Evolutionary conservation across 2,888 invertebrate genomes (phyloP), one percentile per base, ranked within the genome.

Genomic region (Alsophila aescularia): DNA sequence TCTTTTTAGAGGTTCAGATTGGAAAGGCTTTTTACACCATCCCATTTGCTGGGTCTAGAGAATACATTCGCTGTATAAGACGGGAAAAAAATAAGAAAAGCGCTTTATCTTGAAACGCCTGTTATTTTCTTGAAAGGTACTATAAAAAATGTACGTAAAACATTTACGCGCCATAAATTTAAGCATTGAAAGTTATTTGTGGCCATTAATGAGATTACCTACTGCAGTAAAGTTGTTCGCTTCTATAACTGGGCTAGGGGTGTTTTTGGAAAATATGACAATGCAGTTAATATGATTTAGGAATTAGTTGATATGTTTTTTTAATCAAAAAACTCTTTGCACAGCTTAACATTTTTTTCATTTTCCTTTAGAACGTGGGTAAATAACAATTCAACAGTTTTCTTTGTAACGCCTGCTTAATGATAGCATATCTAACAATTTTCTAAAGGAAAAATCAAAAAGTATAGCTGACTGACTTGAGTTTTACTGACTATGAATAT

Each of bases 91-190:
- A 79, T 73, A 78, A 69, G 67, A 73, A 73, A 76, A 76, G 67
- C 73, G 77, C 80, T 87, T 87, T 87, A 84, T 89, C 82, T 87
- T 81, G 75, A 76, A 82, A 74, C 72, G 81, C 75, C 79, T 79
- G 84, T 85, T 85, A 87, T 87, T 89, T 87, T 81, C 83, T 83
- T 84, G 77, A 87, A 85, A 87, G 85, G 81, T 78, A 79, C 81
- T 79, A 81, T 85, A 82, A 85, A 84, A 83, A 85, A 77, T 80
- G 78, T 80, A 79, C 79, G 81, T 81, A 79, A 81, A 81, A 81
- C 80, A 75, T 87, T 85, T 83, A 83, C 81, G 83, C 80, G 70
- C 77, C 81, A 83, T 85, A 82, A 83, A 83, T 84, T 85, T 79
- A 77, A 78, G 79, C 82, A 83, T 85, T 80, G 75, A 77, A 79